Evolutionary conservation across 1,140 invertebrate genomes (phyloP).

Genomic region (Venustaconcha ellipsiformis): DNA sequence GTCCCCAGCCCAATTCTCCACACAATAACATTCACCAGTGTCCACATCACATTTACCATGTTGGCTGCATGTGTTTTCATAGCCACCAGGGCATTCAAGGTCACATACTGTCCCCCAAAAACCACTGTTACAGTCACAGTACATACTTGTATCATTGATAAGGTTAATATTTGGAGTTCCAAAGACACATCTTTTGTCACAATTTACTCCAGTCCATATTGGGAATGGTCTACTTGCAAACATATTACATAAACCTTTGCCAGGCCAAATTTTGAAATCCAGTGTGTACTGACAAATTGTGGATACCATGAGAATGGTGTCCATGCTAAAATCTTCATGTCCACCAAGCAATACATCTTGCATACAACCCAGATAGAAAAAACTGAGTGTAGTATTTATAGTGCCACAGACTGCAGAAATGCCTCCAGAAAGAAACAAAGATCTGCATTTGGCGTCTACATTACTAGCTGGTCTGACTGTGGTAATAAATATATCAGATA

Average conservation of each 20-base stretch:
- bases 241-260: slow-evolving; percentile 13
- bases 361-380: too few relatives aligned
- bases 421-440: too few relatives aligned
- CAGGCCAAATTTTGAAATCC: neutral
- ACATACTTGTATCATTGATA: too few relatives aligned
- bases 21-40: slow-evolving; percentile 26
- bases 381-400: too few relatives aligned
- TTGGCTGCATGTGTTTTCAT: slow-evolving; percentile 13
- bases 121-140: slow-evolving; percentile 19
- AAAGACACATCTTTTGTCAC: slow-evolving; percentile 19
- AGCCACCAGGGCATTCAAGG: slow-evolving; percentile 26
- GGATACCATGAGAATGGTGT: too few relatives aligned
- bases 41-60: slow-evolving; percentile 21
- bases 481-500: neutral
- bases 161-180: neutral
- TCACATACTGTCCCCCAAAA: slow-evolving; percentile 18
- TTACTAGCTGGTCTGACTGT: too few relatives aligned
- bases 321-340: too few relatives aligned
- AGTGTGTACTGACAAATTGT: too few relatives aligned
- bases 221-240: slow-evolving; percentile 10
- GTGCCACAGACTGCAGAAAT: too few relatives aligned
- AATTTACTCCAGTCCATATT: slow-evolving; percentile 12
- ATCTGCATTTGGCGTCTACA: too few relatives aligned
- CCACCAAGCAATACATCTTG: too few relatives aligned
- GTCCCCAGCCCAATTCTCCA: slow-evolving; percentile 20